phyloP scores from a whole-genome alignment of 2,888 invertebrate species.

The Opisthograptis luteolata region DNA sequence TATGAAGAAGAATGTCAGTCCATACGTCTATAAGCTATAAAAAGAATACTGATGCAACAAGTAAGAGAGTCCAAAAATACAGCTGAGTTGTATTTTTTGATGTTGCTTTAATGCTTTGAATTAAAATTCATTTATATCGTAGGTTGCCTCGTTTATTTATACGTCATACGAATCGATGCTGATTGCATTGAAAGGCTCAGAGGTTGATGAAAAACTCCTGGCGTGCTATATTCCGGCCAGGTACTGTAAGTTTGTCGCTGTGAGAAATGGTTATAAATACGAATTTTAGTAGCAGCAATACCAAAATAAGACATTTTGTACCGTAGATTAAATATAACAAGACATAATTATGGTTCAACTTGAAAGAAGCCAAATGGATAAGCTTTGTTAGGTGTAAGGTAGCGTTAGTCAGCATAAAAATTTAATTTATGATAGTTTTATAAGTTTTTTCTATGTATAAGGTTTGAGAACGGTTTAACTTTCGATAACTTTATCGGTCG shows the following conservation, averaged over 20 bases:
- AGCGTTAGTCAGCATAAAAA: constrained; percentile 44
- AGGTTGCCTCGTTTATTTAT: no score
- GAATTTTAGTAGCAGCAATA: constrained; percentile 60
- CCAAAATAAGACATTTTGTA: constrained; percentile 76
- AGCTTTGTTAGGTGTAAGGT: constrained; percentile 69
- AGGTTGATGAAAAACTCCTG: not conserved
- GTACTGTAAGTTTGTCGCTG: constrained; percentile 21
- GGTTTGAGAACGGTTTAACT: constrained; percentile 8
- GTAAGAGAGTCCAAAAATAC: no score
- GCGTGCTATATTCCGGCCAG: not conserved
- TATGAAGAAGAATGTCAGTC: no score
- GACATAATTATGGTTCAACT: constrained; percentile 83
- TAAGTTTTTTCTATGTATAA: constrained; percentile 19
- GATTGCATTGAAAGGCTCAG: no score
- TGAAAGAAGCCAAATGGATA: constrained; percentile 83
- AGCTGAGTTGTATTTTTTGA: no score
- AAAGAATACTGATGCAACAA: no score
- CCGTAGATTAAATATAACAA: constrained; percentile 66
- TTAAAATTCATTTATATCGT: no score
- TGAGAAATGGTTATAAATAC: constrained; percentile 17
- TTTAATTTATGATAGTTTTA: constrained; percentile 37
- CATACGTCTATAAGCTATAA: no score
- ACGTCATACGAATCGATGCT: no score
- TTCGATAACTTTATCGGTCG: not conserved
- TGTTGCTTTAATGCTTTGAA: no score